These are phyloP conservation scores for Leucoraja ocellata DNA, from an alignment of 2,797 vertebrate species.

Conservation along the genomic window DNA sequence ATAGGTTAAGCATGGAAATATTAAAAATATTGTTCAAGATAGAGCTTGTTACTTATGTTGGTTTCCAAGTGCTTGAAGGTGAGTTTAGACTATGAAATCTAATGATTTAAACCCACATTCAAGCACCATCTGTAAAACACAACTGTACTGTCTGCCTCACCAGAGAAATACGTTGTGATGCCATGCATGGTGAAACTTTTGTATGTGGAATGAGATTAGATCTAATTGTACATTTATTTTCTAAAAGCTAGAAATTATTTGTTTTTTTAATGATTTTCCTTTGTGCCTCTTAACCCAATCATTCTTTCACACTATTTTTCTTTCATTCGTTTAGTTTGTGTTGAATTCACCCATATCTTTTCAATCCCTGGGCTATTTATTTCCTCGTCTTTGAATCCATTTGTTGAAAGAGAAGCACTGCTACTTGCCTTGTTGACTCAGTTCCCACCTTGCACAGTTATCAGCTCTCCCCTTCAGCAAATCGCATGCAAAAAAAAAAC, in stretches of 20 bases:
- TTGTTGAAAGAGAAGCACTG: background rate
- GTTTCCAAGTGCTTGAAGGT: background rate
- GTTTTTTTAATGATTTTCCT: background rate
- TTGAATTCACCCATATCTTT: background rate
- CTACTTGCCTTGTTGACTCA: background rate
- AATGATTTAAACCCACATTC: too few species aligned
- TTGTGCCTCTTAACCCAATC: background rate
- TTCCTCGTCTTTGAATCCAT: background rate
- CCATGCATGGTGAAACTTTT: background rate
- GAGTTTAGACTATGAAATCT: too few species aligned
- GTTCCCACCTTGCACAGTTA: background rate
- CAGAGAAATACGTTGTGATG: background rate
- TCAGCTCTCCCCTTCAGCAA: background rate
- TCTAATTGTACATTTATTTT: background rate
- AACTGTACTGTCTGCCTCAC: background rate
- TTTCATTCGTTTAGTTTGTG: background rate
- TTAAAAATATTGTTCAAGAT: background rate
- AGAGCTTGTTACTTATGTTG: background rate
- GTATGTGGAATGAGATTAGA: background rate
- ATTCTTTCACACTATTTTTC: background rate
- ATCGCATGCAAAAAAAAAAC: background rate
- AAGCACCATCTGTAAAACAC: background rate
- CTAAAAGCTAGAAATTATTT: background rate
- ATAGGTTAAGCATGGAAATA: background rate
- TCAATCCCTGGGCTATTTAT: background rate